Conservation (phyloP, 2,888 invertebrate genomes). For the Lasioglossum figueresi region DNA sequence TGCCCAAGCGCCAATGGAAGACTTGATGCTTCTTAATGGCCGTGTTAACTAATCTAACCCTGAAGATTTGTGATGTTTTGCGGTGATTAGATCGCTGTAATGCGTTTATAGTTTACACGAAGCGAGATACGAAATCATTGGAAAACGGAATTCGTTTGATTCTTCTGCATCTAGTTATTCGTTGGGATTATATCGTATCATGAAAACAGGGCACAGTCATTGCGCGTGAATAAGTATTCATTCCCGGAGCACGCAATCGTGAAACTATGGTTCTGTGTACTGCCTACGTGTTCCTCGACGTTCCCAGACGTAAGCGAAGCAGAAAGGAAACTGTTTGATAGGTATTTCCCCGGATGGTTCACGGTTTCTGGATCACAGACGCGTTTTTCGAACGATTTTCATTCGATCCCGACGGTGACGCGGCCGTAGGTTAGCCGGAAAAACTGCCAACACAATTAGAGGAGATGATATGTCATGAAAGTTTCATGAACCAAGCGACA, state of each 20-base stretch:
- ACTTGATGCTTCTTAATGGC: too few species aligned
- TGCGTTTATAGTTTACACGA: neutral
- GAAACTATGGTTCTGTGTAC: neutral
- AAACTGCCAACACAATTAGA: neutral
- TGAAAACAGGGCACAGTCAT: neutral
- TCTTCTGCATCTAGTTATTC: neutral
- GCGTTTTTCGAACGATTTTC: neutral
- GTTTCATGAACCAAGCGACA: constrained; percentile 8
- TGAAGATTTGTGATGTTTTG: neutral
- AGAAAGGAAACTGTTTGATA: neutral
- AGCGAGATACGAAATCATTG: neutral
- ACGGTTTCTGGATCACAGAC: neutral
- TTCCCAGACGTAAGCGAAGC: neutral
- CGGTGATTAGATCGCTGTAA: neutral
- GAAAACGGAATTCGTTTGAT: neutral
- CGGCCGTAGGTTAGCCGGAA: neutral
- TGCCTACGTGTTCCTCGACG: neutral
- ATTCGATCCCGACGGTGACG: neutral
- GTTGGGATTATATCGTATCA: too few species aligned
- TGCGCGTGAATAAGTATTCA: neutral
- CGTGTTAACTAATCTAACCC: neutral
- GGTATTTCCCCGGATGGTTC: neutral
- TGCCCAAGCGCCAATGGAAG: too few species aligned
- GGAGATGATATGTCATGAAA: neutral
- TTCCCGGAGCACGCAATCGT: neutral